Evolutionary conservation across 2,797 vertebrate genomes (phyloP), one percentile per base, ranked within the genome.

Genomic region (Psittacula echo): DNA sequence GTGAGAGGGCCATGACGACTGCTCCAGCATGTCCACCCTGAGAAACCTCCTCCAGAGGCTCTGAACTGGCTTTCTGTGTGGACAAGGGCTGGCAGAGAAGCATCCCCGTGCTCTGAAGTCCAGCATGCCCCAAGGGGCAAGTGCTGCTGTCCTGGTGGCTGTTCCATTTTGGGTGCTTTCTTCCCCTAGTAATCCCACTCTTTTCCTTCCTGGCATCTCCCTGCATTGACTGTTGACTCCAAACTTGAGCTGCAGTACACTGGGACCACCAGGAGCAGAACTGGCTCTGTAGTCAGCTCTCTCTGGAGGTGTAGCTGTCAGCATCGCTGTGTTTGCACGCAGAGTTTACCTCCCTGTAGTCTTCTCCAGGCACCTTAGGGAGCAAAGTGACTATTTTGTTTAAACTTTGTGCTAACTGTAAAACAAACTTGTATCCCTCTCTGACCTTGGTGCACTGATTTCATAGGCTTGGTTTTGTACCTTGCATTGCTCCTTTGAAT

Each of bases 201-300:
- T 51, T 77, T 41, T 68, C 64, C 29, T 34, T 70, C 15, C 45
- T 68, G 39, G 10, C 5, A 7, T 85, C 62, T 50, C 39, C 48
- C 51, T 30, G 1, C 8, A 4, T 13, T 30, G 47, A 3, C 4
- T 17, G 70, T 29, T 72, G 53, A 56, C 19, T 67, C 67, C 66
- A 65, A 0, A 6, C 11, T 56, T n/a, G 23, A 37, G 37, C 26
- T 30, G 21, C 68, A 16, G 19, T 8, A 5, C 11, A 3, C 48
- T 3, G 12, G 65, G 47, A 24, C 26, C 13, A 10, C 34, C 26
- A 62, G 70, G 51, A 80, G 65, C 53, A 61, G 70, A 62, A 26
- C 32, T 47, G 71, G 26, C 75, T 65, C 77, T 56, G 56, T 17
- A 44, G 4, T 15, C 44, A 34, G 26, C 39, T 75, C 5, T 2